phyloP scores from a whole-genome alignment of 2,797 vertebrate genomes.

The Varecia variegata region DNA sequence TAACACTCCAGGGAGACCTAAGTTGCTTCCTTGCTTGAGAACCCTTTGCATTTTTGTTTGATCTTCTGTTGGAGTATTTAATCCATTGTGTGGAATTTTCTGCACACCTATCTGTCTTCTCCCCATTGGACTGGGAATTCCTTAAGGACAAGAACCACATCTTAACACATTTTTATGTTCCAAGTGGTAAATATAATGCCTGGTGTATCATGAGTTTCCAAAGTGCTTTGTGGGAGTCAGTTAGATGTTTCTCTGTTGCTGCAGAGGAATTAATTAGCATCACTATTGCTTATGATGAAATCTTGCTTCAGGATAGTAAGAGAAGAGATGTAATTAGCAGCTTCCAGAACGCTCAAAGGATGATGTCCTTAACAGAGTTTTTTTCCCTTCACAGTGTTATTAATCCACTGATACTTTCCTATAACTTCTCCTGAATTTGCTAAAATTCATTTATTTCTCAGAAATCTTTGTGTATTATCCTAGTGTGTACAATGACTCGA shows the following conservation, averaged over 20 bases:
- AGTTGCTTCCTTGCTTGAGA: not conserved
- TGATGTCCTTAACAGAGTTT: not conserved
- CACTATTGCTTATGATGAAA: not conserved
- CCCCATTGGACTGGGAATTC: not conserved
- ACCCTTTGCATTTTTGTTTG: slow-evolving; percentile 19
- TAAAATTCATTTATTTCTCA: not conserved
- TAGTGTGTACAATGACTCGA: not conserved
- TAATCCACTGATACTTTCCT: not conserved
- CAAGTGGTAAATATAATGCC: not conserved
- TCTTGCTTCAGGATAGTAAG: not conserved
- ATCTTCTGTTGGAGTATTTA: not conserved
- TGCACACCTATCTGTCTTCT: not conserved
- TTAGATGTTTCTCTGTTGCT: not conserved
- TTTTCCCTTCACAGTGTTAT: not conserved
- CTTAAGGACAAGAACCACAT: not conserved
- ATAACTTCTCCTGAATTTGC: not conserved
- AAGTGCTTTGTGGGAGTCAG: not conserved
- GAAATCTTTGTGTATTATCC: not conserved
- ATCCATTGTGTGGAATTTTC: not conserved
- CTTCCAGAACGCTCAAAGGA: not conserved
- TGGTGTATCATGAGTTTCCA: not conserved
- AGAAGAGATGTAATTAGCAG: not conserved
- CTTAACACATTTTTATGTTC: not conserved
- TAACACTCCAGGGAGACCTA: not conserved
- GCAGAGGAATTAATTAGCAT: not conserved